Evolutionary conservation across 2,113 vertebrate genomes (phyloP).

Genomic region (Penelope pileata): DNA sequence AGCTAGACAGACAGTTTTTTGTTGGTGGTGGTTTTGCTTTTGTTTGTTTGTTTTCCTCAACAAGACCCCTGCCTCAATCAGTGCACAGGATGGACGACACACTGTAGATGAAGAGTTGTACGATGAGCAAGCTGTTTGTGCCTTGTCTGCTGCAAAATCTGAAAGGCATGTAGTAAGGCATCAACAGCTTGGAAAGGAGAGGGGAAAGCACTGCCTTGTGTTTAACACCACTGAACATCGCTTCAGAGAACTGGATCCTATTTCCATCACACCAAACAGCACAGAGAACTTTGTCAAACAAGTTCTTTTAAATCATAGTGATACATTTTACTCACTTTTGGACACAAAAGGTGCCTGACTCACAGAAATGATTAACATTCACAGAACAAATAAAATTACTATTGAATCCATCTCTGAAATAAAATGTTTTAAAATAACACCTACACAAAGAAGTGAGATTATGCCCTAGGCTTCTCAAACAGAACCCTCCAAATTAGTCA

Average conservation of each 20-base stretch:
- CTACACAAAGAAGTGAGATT: not conserved
- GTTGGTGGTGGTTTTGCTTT: not conserved
- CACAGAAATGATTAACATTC: slow-evolving; percentile 27
- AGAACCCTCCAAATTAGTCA: not conserved
- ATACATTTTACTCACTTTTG: slow-evolving; percentile 1
- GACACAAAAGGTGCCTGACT: not conserved
- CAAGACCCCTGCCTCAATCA: slow-evolving; percentile 67
- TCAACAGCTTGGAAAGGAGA: not conserved
- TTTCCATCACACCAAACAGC: not conserved
- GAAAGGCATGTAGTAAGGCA: not conserved
- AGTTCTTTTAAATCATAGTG: not conserved
- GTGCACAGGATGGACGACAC: slow-evolving; percentile 69
- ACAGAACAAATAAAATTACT: not conserved
- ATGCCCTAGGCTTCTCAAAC: not conserved
- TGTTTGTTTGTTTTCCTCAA: not conserved
- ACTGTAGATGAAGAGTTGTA: not conserved
- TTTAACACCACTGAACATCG: not conserved
- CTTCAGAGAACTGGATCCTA: not conserved
- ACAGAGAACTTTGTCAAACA: slow-evolving; percentile 22
- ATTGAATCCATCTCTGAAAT: not conserved
- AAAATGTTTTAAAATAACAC: not conserved
- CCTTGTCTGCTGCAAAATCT: not conserved
- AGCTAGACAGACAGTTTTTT: not conserved
- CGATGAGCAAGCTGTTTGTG: not conserved
- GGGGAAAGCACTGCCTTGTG: not conserved